Base-by-base conservation (phyloP, 2,888 invertebrate species). In the Drosophila ezoana region DNA sequence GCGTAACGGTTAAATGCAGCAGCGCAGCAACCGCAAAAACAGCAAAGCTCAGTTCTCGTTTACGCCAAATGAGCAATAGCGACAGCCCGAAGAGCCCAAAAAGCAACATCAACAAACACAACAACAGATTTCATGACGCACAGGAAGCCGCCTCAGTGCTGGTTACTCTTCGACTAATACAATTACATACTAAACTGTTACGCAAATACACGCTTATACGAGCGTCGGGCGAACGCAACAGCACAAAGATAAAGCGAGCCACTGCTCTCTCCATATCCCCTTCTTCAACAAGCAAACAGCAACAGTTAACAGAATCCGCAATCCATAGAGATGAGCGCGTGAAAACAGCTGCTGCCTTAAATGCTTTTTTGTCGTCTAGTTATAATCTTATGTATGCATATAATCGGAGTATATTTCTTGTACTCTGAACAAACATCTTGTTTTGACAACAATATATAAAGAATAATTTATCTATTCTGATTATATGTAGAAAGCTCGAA, bases 1-100 rank as follows among this genome's bases (percentile, higher is more conserved):
- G 83, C 80, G 88, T 81, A 83, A 66, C 81, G 89, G 70, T 85
- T 81, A 85, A 83, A 84, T 81, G 85, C 80, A 81, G 77, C 72
- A 65, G 20, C 43, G 53, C 48, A 61, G 51, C 53, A 59, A 85
- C 83, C 83, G 53, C 88, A 83, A 87, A 81, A 82, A 85, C 69
- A 79, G 86, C 76, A 79, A 69, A 72, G 61, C 67, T 61, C 68
- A 43, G 45, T 57, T 23, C 76, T 76, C 81, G 70, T 71, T 79
- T 74, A 63, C 72, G 52, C 70, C 68, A 87, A 83, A 79, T 81
- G 79, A 79, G 79, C 58, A 64, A 43, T 18, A 43, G 49, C 58
- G 51, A 51, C 49, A 20, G 64, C 54, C 23, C 58, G 16, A 60
- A 57, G 58, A 61, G 41, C 53, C 37, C 48, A 6, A 53, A 23